These are phyloP conservation scores for Iselma pallidipennis DNA, from an alignment of 2,888 invertebrate species.

Conservation along the genomic window DNA sequence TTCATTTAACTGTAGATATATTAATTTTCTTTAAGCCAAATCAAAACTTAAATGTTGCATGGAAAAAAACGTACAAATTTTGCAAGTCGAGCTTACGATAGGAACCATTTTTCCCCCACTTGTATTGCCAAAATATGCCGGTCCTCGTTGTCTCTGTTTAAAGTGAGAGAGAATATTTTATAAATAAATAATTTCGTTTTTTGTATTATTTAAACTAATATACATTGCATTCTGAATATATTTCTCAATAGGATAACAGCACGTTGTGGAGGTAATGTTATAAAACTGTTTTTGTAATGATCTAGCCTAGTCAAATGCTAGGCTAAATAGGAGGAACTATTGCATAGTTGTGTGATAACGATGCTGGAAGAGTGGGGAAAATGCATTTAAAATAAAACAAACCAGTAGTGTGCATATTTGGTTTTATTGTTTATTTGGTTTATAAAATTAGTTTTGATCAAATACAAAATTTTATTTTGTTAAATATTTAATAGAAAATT, in stretches of 20 bases:
- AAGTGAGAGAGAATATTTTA: slow-evolving; percentile 32
- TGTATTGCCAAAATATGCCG: slow-evolving; percentile 26
- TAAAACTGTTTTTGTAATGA: slow-evolving; percentile 16
- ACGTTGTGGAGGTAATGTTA: slow-evolving; percentile 32
- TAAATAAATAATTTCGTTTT: slow-evolving; percentile 52
- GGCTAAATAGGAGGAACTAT: slow-evolving; percentile 10
- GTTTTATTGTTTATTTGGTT: no score
- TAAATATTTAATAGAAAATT: no score
- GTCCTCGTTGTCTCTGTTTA: slow-evolving; percentile 17
- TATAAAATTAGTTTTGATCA: no score
- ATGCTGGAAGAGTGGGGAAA: slow-evolving; percentile 9
- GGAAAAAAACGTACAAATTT: not conserved
- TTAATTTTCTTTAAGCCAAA: no score
- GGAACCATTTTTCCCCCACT: slow-evolving; percentile 8
- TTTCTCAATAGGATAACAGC: slow-evolving; percentile 51
- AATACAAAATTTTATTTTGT: not conserved
- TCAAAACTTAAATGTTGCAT: no score
- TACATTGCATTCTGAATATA: slow-evolving; percentile 57
- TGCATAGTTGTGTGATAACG: slow-evolving; percentile 6
- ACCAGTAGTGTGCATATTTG: slow-evolving; percentile 20
- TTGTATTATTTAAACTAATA: slow-evolving; percentile 57
- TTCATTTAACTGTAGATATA: no score
- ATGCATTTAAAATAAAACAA: slow-evolving; percentile 13
- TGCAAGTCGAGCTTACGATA: not conserved
- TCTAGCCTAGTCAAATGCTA: slow-evolving; percentile 41